Evolutionary conservation across 2,797 vertebrate genomes (phyloP).

Genomic region (Lacerta agilis): DNA sequence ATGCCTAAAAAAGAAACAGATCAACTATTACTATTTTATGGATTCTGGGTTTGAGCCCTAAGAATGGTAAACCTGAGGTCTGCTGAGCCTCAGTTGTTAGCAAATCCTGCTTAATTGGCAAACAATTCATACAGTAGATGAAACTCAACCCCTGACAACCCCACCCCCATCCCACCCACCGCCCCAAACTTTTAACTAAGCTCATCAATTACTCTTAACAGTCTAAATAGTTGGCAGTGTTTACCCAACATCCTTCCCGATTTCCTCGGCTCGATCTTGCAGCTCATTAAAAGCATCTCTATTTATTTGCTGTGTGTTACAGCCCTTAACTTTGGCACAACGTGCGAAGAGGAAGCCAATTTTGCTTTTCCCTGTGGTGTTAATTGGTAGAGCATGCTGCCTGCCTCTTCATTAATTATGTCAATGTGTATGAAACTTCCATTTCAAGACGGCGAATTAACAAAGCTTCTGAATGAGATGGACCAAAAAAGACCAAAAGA

Average conservation of each 20-base stretch:
- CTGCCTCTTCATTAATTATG: constrained; percentile 93
- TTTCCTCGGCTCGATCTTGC: constrained; percentile 80
- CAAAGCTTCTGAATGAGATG: constrained; percentile 75
- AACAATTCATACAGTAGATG: not conserved
- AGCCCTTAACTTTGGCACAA: constrained; percentile 88
- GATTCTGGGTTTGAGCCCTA: not conserved
- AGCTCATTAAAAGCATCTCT: constrained; percentile 90
- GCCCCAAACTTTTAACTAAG: constrained; percentile 69
- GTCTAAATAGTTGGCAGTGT: constrained; percentile 82
- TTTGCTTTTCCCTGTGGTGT: constrained; percentile 89
- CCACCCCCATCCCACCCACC: not conserved
- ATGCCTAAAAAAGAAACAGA: not conserved
- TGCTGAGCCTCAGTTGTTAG: not conserved
- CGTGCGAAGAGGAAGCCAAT: constrained; percentile 86
- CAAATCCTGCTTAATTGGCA: not conserved
- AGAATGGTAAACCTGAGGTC: not conserved
- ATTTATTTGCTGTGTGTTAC: constrained; percentile 88
- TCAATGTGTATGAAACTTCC: constrained; percentile 85
- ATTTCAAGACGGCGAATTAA: constrained; percentile 79
- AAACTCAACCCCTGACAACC: constrained; percentile 35
- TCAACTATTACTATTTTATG: no score
- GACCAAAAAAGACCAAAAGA: constrained; percentile 62
- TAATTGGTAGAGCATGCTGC: constrained; percentile 90
- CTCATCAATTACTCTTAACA: constrained; percentile 83
- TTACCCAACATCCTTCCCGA: constrained; percentile 81